Percentiles rank a stretch among this genome's conserved stretches.
Conservation (phyloP, 2,113 vertebrate genomes). For the Mellivora capensis region DNA sequence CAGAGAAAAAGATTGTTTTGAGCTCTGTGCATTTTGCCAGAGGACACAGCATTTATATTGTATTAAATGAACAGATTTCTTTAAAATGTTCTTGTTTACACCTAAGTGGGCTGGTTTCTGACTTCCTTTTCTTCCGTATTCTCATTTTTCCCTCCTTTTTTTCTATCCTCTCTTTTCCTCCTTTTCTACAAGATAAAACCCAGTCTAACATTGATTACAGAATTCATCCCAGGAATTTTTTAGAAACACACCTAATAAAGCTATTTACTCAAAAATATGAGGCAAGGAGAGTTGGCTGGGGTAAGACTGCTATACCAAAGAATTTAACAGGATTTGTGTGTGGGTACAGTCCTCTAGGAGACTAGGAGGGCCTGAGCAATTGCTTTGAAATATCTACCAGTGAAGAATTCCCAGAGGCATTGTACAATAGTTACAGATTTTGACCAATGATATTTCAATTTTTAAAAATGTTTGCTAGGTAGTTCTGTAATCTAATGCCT, state of each 20-base stretch:
- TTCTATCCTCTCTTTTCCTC: background rate
- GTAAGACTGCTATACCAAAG: background rate
- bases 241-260: background rate
- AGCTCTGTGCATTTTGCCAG: background rate
- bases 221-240: background rate
- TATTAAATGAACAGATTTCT: background rate
- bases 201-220: background rate
- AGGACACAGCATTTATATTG: background rate
- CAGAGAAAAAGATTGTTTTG: background rate
- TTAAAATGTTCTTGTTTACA: background rate
- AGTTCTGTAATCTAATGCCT: background rate
- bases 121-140: background rate
- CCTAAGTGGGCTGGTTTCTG: background rate
- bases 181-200: background rate
- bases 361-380: background rate
- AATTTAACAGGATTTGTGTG: background rate
- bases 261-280: background rate
- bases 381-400: background rate
- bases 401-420: background rate
- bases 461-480: background rate
- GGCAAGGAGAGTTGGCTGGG: accelerated
- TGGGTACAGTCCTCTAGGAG: accelerated
- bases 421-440: background rate
- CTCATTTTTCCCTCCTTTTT: background rate
- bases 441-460: background rate